Evolutionary conservation across 2,113 vertebrate species (phyloP).

Genomic region (Triplophysa dalaica): DNA sequence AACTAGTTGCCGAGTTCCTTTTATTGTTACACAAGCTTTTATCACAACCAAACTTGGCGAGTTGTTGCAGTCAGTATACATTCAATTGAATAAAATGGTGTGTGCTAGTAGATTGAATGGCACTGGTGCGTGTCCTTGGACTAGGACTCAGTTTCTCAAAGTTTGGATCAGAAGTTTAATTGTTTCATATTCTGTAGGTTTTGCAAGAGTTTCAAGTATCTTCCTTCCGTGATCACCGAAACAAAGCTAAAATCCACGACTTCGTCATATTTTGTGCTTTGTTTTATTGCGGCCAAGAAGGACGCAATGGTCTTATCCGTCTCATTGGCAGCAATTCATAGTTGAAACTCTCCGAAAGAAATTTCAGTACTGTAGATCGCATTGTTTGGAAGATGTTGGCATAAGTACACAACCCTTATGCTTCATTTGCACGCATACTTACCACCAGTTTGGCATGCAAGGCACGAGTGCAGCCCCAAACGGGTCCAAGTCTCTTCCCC

Average conservation of each 20-base stretch:
- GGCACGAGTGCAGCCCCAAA: conserved; percentile 56
- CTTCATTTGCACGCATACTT: conserved; percentile 71
- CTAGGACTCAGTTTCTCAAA: neutral
- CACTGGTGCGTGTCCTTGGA: neutral
- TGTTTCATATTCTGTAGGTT: neutral
- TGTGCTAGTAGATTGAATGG: neutral
- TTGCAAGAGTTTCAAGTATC: neutral
- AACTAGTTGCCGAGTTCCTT: too few relatives aligned
- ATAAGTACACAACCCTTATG: conserved; percentile 62
- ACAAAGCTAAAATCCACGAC: neutral
- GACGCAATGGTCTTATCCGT: neutral
- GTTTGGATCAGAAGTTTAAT: neutral
- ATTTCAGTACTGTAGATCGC: conserved; percentile 33
- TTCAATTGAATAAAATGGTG: too few relatives aligned
- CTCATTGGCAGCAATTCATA: conserved; percentile 9
- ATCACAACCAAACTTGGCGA: too few relatives aligned
- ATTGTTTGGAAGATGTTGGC: conserved; percentile 55
- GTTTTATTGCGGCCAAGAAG: neutral
- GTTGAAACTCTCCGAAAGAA: conserved; percentile 39
- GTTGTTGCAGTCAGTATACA: too few relatives aligned
- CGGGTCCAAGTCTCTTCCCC: conserved; percentile 52
- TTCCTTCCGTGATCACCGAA: neutral
- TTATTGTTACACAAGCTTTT: too few relatives aligned
- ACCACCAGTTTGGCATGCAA: conserved; percentile 63
- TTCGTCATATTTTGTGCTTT: neutral